Evolutionary conservation across 2,113 vertebrate genomes (phyloP).

Genomic region (Peromyscus californicus): DNA sequence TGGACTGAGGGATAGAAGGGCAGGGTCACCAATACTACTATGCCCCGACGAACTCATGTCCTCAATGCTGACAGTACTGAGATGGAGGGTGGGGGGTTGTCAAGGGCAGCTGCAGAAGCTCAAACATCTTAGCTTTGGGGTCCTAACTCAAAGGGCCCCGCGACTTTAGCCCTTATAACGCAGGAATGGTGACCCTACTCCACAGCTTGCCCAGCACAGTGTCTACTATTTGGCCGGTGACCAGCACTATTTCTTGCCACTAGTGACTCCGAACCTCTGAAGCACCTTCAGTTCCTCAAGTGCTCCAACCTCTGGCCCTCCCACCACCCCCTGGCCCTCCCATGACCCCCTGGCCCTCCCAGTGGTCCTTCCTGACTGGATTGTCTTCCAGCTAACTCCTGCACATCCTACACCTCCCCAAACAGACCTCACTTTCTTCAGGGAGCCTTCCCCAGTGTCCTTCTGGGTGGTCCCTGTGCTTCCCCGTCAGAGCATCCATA

Average conservation of each 20-base stretch:
- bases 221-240: background rate
- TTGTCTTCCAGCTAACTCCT: background rate
- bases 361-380: background rate
- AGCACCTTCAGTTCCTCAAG: background rate
- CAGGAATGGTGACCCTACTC: background rate
- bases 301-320: background rate
- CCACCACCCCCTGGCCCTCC: no score
- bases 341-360: background rate
- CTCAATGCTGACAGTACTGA: background rate
- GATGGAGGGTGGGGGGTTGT: rapidly evolving
- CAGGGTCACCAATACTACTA: background rate
- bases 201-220: rapidly evolving
- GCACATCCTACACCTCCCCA: background rate
- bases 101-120: background rate
- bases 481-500: background rate
- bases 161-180: background rate
- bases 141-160: background rate
- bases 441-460: background rate
- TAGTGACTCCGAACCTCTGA: background rate
- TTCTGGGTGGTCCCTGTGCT: no score
- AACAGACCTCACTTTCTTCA: background rate
- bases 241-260: background rate
- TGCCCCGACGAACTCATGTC: background rate
- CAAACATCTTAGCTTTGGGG: background rate
- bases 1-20: background rate